phyloP scores from a whole-genome alignment of 2,888 invertebrate genomes.

The Osmoderma eremita region DNA sequence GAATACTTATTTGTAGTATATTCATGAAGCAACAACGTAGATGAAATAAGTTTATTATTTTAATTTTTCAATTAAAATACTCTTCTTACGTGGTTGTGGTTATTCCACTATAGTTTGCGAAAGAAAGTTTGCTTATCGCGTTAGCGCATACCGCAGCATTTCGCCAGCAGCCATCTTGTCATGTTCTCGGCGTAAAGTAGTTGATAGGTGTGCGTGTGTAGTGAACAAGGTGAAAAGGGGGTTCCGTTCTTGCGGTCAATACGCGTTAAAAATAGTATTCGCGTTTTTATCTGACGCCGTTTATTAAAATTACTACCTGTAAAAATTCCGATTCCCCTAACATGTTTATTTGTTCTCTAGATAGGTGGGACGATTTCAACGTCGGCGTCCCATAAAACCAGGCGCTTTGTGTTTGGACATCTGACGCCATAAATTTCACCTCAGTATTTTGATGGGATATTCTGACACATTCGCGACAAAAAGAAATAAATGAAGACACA shows the following conservation, averaged over 20 bases:
- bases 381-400: constrained; percentile 10
- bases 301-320: not conserved
- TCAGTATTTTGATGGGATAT: constrained; percentile 17
- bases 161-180: constrained; percentile 17
- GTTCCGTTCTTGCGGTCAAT: too few species aligned
- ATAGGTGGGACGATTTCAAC: constrained; percentile 5
- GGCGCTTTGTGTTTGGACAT: constrained; percentile 28
- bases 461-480: not conserved
- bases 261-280: not conserved
- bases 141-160: not conserved
- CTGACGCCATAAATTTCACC: constrained; percentile 29
- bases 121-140: not conserved
- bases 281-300: not conserved
- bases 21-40: too few species aligned
- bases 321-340: not conserved
- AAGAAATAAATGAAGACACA: constrained; percentile 12
- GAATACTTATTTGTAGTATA: too few species aligned
- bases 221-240: too few species aligned
- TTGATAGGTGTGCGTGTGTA: not conserved
- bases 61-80: too few species aligned
- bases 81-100: too few species aligned
- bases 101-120: too few species aligned
- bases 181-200: not conserved
- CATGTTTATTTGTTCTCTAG: constrained; percentile 5
- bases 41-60: too few species aligned